phyloP scores from a whole-genome alignment of 2,888 invertebrate genomes.

The Pseudococcus jackbeardsleyi region DNA sequence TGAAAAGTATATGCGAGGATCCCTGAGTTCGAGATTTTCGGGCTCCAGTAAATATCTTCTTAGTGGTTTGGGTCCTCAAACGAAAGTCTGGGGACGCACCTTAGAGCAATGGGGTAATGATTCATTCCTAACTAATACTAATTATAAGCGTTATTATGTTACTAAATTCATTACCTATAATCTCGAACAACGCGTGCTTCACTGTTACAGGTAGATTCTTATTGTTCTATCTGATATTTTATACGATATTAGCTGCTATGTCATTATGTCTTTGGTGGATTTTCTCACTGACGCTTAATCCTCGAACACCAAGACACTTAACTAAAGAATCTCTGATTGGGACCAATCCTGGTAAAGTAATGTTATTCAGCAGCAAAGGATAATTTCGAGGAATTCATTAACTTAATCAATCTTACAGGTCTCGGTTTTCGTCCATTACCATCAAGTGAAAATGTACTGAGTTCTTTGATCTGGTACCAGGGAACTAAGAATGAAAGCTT shows the following conservation, averaged over 20 bases:
- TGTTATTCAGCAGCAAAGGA: neutral
- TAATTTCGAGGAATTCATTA: neutral
- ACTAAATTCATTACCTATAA: neutral
- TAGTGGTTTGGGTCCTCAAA: neutral
- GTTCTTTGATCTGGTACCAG: conserved; percentile 95
- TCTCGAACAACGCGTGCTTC: neutral
- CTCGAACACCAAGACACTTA: conserved; percentile 91
- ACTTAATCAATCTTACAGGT: conserved; percentile 71
- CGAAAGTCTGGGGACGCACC: conserved; percentile 20
- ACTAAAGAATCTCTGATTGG: conserved; percentile 90
- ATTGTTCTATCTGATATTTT: conserved; percentile 95
- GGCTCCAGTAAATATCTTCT: conserved; percentile 24
- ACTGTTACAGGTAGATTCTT: conserved; percentile 86
- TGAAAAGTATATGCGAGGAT: neutral
- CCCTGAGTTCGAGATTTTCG: conserved; percentile 10
- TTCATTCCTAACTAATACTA: neutral
- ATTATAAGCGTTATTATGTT: neutral
- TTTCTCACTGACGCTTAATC: conserved; percentile 91
- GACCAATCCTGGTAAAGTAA: conserved; percentile 84
- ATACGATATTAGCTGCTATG: conserved; percentile 89
- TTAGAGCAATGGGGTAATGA: conserved; percentile 51
- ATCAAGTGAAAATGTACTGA: conserved; percentile 84
- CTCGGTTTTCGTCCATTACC: conserved; percentile 96
- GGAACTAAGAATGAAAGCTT: conserved; percentile 83
- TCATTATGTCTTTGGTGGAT: conserved; percentile 96